These are phyloP conservation scores for Argyra leucocephala DNA, from an alignment of 2,888 invertebrate species.

Conservation along the genomic window DNA sequence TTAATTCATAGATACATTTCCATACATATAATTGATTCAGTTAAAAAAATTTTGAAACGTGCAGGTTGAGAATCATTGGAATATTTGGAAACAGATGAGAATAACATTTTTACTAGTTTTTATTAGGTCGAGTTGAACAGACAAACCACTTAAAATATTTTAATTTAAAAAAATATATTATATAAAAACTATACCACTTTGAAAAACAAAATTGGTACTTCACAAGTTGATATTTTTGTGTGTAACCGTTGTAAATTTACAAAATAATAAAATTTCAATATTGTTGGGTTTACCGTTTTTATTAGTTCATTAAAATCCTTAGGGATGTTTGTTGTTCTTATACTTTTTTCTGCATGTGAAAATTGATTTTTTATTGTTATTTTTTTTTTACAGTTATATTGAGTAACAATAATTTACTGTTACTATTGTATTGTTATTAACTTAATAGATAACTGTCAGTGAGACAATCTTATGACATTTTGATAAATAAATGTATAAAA, in stretches of 20 bases:
- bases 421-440: background rate
- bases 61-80: no score
- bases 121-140: no score
- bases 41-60: no score
- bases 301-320: background rate
- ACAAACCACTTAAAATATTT: no score
- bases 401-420: slow-evolving; percentile 2
- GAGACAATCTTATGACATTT: slow-evolving; percentile 18
- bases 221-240: background rate
- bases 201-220: background rate
- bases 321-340: background rate
- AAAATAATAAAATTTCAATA: slow-evolving; percentile 6
- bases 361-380: background rate
- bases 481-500: no score
- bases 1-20: no score
- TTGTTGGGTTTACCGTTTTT: background rate
- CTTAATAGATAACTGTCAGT: slow-evolving; percentile 7
- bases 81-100: no score
- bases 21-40: no score
- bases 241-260: slow-evolving; percentile 6
- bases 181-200: no score
- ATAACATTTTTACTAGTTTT: no score
- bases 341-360: background rate
- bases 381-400: background rate
- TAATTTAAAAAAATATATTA: no score